Conservation (phyloP, 2,113 vertebrate genomes). For the Lophotis ruficrista region DNA sequence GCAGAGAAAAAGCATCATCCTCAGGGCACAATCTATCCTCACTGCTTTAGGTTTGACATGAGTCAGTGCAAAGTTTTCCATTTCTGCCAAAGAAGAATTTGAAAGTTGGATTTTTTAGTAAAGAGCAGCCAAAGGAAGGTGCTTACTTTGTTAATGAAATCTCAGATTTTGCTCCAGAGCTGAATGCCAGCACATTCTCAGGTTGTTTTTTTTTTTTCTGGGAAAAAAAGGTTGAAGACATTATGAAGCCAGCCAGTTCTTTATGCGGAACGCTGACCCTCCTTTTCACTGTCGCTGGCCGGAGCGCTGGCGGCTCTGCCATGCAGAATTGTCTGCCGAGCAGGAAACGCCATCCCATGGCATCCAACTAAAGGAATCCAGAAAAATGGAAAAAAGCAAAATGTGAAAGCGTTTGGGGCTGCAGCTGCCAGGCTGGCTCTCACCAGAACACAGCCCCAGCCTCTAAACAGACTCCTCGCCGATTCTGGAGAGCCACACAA, state of each 20-base stretch:
- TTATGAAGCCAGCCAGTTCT: neutral
- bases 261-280: neutral
- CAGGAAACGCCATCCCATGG: neutral
- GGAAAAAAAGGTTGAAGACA: neutral
- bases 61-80: neutral
- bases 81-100: neutral
- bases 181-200: neutral
- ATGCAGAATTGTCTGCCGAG: neutral
- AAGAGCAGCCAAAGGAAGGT: neutral
- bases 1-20: neutral
- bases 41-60: neutral
- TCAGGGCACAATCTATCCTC: neutral
- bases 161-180: neutral
- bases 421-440: neutral
- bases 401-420: rapidly evolving
- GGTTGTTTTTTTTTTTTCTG: neutral
- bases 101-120: neutral
- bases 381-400: neutral
- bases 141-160: neutral
- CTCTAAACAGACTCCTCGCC: rapidly evolving
- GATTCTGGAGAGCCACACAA: neutral
- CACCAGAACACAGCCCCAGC: neutral
- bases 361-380: neutral
- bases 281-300: neutral
- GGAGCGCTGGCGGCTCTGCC: neutral